phyloP scores from a whole-genome alignment of 2,113 vertebrate species.

The Microtus montanus region DNA sequence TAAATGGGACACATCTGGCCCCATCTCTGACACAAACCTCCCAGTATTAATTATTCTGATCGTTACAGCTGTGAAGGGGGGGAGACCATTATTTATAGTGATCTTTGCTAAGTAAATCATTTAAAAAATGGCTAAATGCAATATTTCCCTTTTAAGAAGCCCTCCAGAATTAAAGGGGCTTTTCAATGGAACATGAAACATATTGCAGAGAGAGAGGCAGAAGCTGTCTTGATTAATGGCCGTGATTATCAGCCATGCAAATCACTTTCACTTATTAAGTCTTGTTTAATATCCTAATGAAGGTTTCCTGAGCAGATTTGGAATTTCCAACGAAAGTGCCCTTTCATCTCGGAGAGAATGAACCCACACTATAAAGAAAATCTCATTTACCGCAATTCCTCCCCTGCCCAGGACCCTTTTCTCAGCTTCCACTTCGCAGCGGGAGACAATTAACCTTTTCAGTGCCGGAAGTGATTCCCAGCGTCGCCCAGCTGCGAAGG shows the following conservation, averaged over 20 bases:
- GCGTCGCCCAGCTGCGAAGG: constrained; percentile 86
- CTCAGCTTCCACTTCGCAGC: constrained; percentile 85
- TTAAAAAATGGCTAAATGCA: constrained; percentile 89
- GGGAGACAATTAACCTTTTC: constrained; percentile 90
- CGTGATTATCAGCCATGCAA: constrained; percentile 98
- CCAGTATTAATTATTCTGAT: constrained; percentile 86
- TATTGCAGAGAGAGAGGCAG: constrained; percentile 92
- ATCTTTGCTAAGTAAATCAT: constrained; percentile 90
- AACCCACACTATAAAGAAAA: constrained; percentile 86
- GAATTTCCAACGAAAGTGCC: constrained; percentile 91
- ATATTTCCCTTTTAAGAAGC: constrained; percentile 94
- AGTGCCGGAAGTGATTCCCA: constrained; percentile 84
- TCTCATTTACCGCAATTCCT: constrained; percentile 88
- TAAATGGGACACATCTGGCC: constrained; percentile 87
- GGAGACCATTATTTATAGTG: constrained; percentile 87
- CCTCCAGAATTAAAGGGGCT: constrained; percentile 95
- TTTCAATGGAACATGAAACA: constrained; percentile 93
- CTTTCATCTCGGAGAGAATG: constrained; percentile 88
- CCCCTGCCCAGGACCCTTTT: constrained; percentile 85
- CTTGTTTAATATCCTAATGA: constrained; percentile 99
- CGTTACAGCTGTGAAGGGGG: constrained; percentile 85
- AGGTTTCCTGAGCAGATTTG: constrained; percentile 97
- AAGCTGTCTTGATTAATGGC: constrained; percentile 98
- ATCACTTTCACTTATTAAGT: constrained; percentile 99
- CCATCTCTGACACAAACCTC: constrained; percentile 78